Conservation (phyloP, 2,888 invertebrate species). For the Drosophila aldrichi region DNA sequence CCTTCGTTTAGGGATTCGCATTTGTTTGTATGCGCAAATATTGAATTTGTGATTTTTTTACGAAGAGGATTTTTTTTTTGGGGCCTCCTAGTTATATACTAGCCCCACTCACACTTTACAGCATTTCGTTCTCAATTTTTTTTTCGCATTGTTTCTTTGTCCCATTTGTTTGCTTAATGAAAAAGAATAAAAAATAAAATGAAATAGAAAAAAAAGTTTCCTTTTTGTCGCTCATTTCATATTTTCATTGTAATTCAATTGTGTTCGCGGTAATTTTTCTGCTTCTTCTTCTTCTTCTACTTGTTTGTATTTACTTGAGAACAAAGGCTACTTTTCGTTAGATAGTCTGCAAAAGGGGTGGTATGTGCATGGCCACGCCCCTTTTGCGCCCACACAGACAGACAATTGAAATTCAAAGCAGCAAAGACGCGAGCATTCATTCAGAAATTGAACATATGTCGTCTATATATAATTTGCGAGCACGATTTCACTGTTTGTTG, state of each 20-base stretch:
- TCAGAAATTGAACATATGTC: constrained; percentile 76
- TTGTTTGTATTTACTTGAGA: constrained; percentile 61
- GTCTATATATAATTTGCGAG: constrained; percentile 62
- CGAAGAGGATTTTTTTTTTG: constrained; percentile 23
- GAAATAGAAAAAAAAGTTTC: constrained; percentile 18
- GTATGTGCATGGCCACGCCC: constrained; percentile 9
- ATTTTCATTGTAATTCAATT: constrained; percentile 81
- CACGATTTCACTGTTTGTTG: constrained; percentile 40
- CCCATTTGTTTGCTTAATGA: constrained; percentile 68
- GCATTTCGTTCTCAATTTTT: constrained; percentile 50
- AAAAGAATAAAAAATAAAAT: constrained; percentile 20
- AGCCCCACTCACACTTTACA: constrained; percentile 53
- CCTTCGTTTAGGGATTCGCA: constrained; percentile 47
- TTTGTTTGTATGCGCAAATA: constrained; percentile 73
- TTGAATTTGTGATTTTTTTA: constrained; percentile 64
- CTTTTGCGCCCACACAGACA: neutral
- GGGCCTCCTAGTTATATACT: constrained; percentile 40
- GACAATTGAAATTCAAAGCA: constrained; percentile 76
- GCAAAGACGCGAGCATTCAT: constrained; percentile 68
- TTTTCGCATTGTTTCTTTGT: constrained; percentile 65
- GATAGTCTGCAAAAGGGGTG: constrained; percentile 46
- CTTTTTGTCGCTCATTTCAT: constrained; percentile 65
- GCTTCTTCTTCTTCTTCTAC: neutral
- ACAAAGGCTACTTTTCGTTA: constrained; percentile 24
- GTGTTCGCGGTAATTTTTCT: constrained; percentile 44